These are phyloP conservation scores for Scomber japonicus DNA, from an alignment of 2,113 vertebrate species.

Conservation along the genomic window DNA sequence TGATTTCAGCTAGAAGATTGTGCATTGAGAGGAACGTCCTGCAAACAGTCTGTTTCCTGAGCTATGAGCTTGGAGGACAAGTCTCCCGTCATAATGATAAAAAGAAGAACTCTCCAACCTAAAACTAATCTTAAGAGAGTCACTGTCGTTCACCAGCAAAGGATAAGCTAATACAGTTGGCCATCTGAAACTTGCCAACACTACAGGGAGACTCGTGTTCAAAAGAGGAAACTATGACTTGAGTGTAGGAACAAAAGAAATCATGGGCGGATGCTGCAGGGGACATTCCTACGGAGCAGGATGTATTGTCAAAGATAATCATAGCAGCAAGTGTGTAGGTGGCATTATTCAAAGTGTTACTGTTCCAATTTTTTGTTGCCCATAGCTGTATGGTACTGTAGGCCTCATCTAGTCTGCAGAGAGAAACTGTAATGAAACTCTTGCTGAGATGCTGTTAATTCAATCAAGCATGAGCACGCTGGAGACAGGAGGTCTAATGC, in stretches of 20 bases:
- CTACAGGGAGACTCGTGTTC: background rate
- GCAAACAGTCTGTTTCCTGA: constrained; percentile 26
- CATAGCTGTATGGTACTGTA: constrained; percentile 26
- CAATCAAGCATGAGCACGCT: constrained; percentile 33
- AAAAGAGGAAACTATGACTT: background rate
- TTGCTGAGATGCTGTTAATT: constrained; percentile 37
- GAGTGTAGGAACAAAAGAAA: constrained; percentile 6
- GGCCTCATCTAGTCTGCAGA: constrained; percentile 25
- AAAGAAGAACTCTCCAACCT: constrained; percentile 2
- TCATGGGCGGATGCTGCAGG: constrained; percentile 21
- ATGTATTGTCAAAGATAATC: constrained; percentile 61
- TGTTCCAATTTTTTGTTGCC: constrained; percentile 38
- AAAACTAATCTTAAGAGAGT: constrained; percentile 4
- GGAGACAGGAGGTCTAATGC: constrained; percentile 39
- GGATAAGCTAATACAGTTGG: constrained; percentile 6
- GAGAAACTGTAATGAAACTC: constrained; percentile 40
- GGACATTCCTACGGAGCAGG: constrained; percentile 10
- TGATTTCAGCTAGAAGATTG: constrained; percentile 25
- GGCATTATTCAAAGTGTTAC: constrained; percentile 46
- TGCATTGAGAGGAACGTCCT: background rate
- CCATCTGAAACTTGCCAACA: constrained; percentile 3
- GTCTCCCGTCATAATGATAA: background rate
- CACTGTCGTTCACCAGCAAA: constrained; percentile 7
- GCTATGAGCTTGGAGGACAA: background rate
- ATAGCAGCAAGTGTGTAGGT: constrained; percentile 20